Base-by-base conservation (phyloP, 2,888 invertebrate genomes). In the Coronaproctus castanopsis region DNA sequence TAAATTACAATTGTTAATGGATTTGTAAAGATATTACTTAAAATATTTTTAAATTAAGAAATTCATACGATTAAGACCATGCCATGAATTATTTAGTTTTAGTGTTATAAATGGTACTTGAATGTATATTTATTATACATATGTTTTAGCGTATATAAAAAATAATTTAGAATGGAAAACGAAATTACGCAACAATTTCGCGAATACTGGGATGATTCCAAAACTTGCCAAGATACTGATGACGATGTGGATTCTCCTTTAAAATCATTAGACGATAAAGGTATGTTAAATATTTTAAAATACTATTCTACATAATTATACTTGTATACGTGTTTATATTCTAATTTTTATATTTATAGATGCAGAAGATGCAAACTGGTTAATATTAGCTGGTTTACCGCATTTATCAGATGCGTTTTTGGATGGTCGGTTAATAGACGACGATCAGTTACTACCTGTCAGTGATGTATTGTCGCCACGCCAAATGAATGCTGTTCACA, bases 401-500 rank as follows among this genome's bases (percentile, higher is more conserved):
- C 80, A 82, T 65, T 75, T 87, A 64, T 79, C 82, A 56, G 81
- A 80, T 65, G 78, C 82, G 19, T 82, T 81, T 76, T 79, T 80
- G 69, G 79, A 79, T 48, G 84, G 83, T 22, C 75, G 79, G 67
- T 81, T 81, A 69, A 80, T 82, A 63, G 74, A 77, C 52, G 81
- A 81, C 70, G 76, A 78, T 62, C 78, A 82, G 70, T 76, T 83
- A 71, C 77, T 79, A 69, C 74, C 79, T 65, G 76, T 79, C 48
- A 74, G 80, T 66, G 71, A 79, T 65, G 74, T 80, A 18, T 58
- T 70, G 54, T 68, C 69, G 1, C 74, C 80, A 64, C 83, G 80
- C 63, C 85, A 88, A 73, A 87, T 85, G 0, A 83, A 84, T 60
- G 86, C 85, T 1, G 83, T 87, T 22, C 76, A 82, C 65, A 76